Conservation (phyloP, 2,113 vertebrate species). For the Macroglossus sobrinus region DNA sequence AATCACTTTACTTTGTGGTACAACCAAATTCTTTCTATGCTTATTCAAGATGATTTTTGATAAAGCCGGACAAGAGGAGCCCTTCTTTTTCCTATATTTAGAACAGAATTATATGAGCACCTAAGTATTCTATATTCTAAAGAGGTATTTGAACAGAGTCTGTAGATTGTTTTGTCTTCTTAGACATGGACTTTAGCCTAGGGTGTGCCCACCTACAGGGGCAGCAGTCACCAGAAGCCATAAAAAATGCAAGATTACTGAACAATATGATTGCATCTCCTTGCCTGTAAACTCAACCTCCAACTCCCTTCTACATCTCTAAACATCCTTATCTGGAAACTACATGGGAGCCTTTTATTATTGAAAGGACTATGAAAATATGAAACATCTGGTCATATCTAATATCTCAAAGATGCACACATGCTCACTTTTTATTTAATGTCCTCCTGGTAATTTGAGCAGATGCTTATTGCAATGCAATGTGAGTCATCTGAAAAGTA, state of each 20-base stretch:
- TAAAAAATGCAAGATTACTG: not conserved
- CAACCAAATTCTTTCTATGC: not conserved
- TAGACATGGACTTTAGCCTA: not conserved
- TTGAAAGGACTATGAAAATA: slow-evolving; percentile 13
- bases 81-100: not conserved
- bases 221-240: not conserved
- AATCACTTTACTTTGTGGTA: not conserved
- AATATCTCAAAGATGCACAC: slow-evolving; percentile 60
- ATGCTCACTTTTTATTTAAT: slow-evolving; percentile 53
- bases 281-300: not conserved
- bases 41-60: slow-evolving; percentile 28
- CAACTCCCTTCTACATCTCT: not conserved
- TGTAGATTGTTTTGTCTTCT: slow-evolving; percentile 31
- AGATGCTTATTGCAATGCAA: slow-evolving; percentile 9
- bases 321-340: slow-evolving; percentile 7
- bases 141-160: accelerated
- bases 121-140: not conserved
- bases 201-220: not conserved
- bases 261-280: accelerated
- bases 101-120: not conserved
- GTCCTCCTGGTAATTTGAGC: slow-evolving; percentile 36
- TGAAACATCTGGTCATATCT: slow-evolving; percentile 49
- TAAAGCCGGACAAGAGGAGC: not conserved
- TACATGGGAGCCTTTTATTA: not conserved
- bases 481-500: slow-evolving; percentile 37